Conservation (phyloP, 2,888 invertebrate species). For the Rhabditoides inermis region DNA sequence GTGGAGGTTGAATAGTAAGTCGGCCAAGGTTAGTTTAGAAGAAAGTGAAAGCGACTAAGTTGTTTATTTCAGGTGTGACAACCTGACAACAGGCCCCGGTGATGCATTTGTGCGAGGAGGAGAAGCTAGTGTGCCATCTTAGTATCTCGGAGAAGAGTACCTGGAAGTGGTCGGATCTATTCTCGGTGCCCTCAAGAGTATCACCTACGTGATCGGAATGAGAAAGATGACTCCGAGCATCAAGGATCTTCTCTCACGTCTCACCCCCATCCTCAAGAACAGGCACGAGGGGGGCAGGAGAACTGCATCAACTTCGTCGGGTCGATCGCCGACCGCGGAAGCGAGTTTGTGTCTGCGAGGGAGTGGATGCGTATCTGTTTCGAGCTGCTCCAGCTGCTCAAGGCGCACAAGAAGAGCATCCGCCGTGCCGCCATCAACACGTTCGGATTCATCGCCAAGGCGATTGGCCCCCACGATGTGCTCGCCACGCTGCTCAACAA, state of each 20-base stretch:
- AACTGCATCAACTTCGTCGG: conserved; percentile 99
- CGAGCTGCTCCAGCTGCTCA: conserved; percentile 85
- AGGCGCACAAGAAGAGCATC: conserved; percentile 98
- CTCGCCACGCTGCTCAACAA: conserved; percentile 93
- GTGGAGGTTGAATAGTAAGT: conserved; percentile 98
- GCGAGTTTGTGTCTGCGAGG: conserved; percentile 87
- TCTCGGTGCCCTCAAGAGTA: conserved; percentile 93
- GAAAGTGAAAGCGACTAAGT: no score
- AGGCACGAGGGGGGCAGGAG: conserved; percentile 88
- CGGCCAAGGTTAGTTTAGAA: conserved; percentile 71
- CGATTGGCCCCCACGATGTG: conserved; percentile 81
- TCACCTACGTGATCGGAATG: conserved; percentile 99
- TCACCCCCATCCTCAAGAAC: conserved; percentile 92
- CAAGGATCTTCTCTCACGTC: conserved; percentile 59
- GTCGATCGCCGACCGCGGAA: conserved; percentile 89
- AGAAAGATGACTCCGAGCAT: conserved; percentile 99
- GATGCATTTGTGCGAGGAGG: conserved; percentile 99
- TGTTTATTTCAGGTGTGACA: no score
- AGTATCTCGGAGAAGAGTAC: conserved; percentile 97
- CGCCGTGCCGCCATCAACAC: conserved; percentile 96
- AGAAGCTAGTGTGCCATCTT: conserved; percentile 98
- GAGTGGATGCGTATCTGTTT: conserved; percentile 99
- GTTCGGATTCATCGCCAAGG: conserved; percentile 96
- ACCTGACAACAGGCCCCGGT: no score
- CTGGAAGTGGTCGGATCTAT: conserved; percentile 97